Base-by-base conservation (phyloP, 2,797 vertebrate genomes). In the Sebastolobus alascanus region DNA sequence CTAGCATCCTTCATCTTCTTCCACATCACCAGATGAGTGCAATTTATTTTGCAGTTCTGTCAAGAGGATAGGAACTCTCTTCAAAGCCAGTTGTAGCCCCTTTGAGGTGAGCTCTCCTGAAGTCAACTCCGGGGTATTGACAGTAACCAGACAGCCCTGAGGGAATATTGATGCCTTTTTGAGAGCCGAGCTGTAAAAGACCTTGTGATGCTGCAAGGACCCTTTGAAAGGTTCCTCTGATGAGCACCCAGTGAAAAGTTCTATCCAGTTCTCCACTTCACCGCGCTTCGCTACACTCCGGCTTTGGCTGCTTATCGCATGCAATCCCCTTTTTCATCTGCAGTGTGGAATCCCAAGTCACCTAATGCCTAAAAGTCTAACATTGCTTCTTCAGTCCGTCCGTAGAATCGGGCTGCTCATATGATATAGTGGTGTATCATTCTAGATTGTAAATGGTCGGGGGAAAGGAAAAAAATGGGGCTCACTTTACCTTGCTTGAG, bases 201-300 rank as follows among this genome's bases (percentile, higher is more conserved):
- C 68, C 80, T 77, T 87, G 85, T 79, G 77, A 89, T 86, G 77
- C 82, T 77, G 83, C 84, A 37, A 70, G 82, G 76, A 68, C 54
- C 79, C 83, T 90, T 90, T 90, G 88, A 94, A 92, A 89, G 68
- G 78, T 79, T 88, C 84, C 84, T 91, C 77, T 87, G 92, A 92
- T 92, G 90, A 90, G 69, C 74, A 68, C 81, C 64, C 65, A 68
- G 61, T 84, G 83, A 80, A 86, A 86, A 87, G 79, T 78, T 73
- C 80, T 80, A 79, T 80, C 77, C 76, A 83, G 67, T 89, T 79
- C 91, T 85, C 75, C 85, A 87, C 89, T 87, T 89, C 68, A 77
- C 55, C 84, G 58, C 84, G 65, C 89, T 86, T 83, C 52, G 71
- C 78, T 88, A 64, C 71, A 66, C 78, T 73, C 72, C 20, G 40